A percentile compares a stretch with the other conserved stretches of the same genome.
Conservation (phyloP, 2,888 invertebrate genomes). For the Prosopocoilus inquinatus region DNA sequence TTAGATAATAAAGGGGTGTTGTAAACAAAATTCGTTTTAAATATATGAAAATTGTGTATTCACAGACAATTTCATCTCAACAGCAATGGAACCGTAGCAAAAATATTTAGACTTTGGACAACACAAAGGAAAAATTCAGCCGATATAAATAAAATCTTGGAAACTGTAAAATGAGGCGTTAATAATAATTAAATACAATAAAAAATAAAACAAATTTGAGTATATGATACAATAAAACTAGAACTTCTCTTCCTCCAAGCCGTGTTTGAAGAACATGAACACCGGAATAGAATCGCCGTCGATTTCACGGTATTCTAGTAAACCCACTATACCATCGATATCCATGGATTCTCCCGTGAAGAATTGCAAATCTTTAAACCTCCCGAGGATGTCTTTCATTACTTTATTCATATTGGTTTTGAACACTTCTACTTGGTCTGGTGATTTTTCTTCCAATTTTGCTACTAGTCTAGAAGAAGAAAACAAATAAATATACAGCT, state of each 20-base stretch:
- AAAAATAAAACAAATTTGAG: slow-evolving; percentile 12
- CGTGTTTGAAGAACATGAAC: slow-evolving; percentile 95
- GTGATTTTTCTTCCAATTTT: slow-evolving; percentile 74
- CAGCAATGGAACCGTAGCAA: slow-evolving; percentile 16
- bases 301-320: slow-evolving; percentile 90
- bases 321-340: slow-evolving; percentile 89
- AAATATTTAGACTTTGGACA: slow-evolving; percentile 16
- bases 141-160: slow-evolving; percentile 11
- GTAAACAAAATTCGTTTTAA: slow-evolving; percentile 1
- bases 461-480: slow-evolving; percentile 65
- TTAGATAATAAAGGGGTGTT: no score
- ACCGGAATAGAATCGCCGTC: slow-evolving; percentile 80
- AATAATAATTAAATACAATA: slow-evolving; percentile 4
- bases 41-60: slow-evolving; percentile 19
- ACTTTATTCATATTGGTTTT: slow-evolving; percentile 91
- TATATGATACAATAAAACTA: slow-evolving; percentile 52
- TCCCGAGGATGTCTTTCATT: slow-evolving; percentile 85
- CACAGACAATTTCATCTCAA: slow-evolving; percentile 18
- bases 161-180: slow-evolving; percentile 7
- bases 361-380: slow-evolving; percentile 91
- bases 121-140: background rate
- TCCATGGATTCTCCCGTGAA: slow-evolving; percentile 93
- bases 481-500: no score
- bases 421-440: slow-evolving; percentile 84
- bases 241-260: slow-evolving; percentile 92